These are phyloP conservation scores for Sphaeridia pumilis DNA, from an alignment of 2,888 invertebrate species.

Conservation along the genomic window DNA sequence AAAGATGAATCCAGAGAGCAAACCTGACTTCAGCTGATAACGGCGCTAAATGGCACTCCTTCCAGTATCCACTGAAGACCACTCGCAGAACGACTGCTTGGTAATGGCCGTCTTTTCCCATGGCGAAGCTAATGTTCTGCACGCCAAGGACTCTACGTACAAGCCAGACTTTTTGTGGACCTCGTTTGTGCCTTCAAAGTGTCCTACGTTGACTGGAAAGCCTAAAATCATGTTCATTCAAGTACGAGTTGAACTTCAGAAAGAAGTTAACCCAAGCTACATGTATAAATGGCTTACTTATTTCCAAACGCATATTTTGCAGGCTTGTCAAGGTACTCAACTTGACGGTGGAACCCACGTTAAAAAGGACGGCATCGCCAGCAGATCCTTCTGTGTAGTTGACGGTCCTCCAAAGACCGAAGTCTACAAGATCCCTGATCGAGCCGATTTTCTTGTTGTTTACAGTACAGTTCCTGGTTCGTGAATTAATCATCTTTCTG, in stretches of 20 bases:
- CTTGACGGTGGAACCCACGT: slow-evolving; percentile 65
- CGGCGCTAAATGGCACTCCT: background rate
- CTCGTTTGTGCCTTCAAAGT: slow-evolving; percentile 58
- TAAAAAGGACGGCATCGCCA: slow-evolving; percentile 18
- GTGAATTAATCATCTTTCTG: background rate
- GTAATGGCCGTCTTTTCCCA: slow-evolving; percentile 74
- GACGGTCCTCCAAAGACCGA: slow-evolving; percentile 48
- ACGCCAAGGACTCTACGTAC: slow-evolving; percentile 29
- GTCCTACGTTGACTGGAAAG: slow-evolving; percentile 31
- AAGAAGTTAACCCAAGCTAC: slow-evolving; percentile 47
- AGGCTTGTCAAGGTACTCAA: slow-evolving; percentile 86
- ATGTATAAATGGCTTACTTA: slow-evolving; percentile 38
- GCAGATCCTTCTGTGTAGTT: slow-evolving; percentile 53
- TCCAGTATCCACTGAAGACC: slow-evolving; percentile 60
- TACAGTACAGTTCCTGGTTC: slow-evolving; percentile 86
- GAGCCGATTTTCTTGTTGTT: slow-evolving; percentile 87
- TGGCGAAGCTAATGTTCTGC: slow-evolving; percentile 51
- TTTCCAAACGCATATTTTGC: background rate
- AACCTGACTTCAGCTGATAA: too few species aligned
- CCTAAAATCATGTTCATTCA: slow-evolving; percentile 45
- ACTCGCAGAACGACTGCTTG: slow-evolving; percentile 71
- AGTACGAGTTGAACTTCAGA: slow-evolving; percentile 40
- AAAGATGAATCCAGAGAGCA: too few species aligned
- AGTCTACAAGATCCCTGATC: slow-evolving; percentile 69
- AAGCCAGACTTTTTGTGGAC: slow-evolving; percentile 49